Evolutionary conservation across 2,113 vertebrate genomes (phyloP), one percentile per base, ranked within the genome.

Genomic region (Ciconia stormi): DNA sequence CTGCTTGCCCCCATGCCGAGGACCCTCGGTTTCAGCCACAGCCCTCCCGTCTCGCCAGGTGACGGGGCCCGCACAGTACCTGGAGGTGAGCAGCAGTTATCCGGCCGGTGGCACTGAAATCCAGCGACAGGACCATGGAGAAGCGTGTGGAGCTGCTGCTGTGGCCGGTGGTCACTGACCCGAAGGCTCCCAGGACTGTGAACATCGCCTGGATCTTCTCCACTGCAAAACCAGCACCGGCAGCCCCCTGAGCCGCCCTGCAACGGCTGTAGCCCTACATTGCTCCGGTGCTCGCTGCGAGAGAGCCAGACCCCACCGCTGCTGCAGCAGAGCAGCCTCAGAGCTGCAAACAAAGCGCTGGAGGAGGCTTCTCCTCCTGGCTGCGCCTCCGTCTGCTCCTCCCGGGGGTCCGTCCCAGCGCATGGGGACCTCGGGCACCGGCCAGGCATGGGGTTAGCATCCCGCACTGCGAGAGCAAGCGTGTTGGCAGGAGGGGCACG

Each of bases 181-280:
- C 99, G 0, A 99, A 99, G 25, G 99, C 99, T 84, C 83, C 97
- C 47, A 99, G 98, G 36, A 99, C 18, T 0, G 98, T 99, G 97
- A 99, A 99, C 97, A 99, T 97, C 1, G 99, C 99, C 90, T 98
- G 98, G 56, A 99, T 98, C 65, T 99, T 99, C 97, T 99, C 99
- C 97, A 97, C 99, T 99, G 98, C 42, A 69, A 87, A 95, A 55
- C 2, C 65, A 91, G 30, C 65, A 9, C 3, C 63, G 0, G 13
- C 15, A 78, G 19, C 32, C 16, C 32, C 29, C 36, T 82, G 22
- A 84, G 38, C 16, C 1, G 1, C 53, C 36, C 16, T 7, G 13
- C 8, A 1, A 10, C 6, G 32, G 47, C 65, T 46, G 34, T 58
- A 89, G 50, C 53, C 22, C 40, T 13, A 44, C 63, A 9, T 11